Evolutionary conservation across 2,113 vertebrate genomes (phyloP), one percentile per base, ranked within the genome.

Genomic region (Excalfactoria chinensis): DNA sequence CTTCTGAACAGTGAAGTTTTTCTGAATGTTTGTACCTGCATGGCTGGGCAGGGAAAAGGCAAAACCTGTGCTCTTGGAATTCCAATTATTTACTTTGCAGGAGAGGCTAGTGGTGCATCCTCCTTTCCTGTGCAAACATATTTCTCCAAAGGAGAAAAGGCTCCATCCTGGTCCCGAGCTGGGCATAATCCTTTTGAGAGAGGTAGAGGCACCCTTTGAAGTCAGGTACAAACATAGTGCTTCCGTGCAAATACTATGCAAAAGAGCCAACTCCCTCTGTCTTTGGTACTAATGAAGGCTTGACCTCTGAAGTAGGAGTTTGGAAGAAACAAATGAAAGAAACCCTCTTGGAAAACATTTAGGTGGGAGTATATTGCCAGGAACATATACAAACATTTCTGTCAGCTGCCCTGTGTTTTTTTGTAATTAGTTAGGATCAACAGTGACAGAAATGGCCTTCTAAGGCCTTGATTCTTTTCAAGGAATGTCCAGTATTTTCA

Each of bases 371-470:
- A 83, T 62, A 70, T 37, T 80, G 49, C 13, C 9, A 71, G 78
- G 44, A 40, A 86, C 4, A n/a, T 67, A 90, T 91, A 46, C 79
- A 91, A 88, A 15, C 22, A 71, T 92, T 85, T 75, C 32, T 86
- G 30, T 70, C 78, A 78, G 48, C 13, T 40, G n/a, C 22, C 83
- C 62, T 70, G 40, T 21, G 40, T 79, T 88, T 86, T 95, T 84
- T 58, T 55, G 5, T 44, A 89, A 74, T 35, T 89, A 8, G 34
- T 89, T 71, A 87, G 40, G 66, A 77, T 19, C 1, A 4, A 48
- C 26, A 66, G 2, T 55, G 14, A 48, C 30, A 58, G 59, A 93
- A 53, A 60, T 46, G 7, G 53, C 40, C 8, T 43, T 15, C 63
- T 68, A 25, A 67, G 19, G 11, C 25, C 37, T 20, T 16, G 30